Evolutionary conservation across 2,888 invertebrate species (phyloP).

Genomic region (Girardia tigrina): DNA sequence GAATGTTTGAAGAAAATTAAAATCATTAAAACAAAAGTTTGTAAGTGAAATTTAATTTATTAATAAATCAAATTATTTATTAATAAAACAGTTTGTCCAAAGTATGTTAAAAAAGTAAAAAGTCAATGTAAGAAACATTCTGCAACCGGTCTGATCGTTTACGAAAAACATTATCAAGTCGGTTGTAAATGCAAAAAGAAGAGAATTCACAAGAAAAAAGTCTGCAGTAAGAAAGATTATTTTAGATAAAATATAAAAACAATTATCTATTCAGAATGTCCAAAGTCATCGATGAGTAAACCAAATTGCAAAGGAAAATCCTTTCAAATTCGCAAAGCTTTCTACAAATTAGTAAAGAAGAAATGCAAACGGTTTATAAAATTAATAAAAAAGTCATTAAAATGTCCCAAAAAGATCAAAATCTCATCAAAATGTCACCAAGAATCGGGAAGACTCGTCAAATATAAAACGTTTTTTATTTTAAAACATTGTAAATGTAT

Average conservation of each 20-base stretch:
- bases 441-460: neutral
- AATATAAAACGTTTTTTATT: slow-evolving; percentile 27
- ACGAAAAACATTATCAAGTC: slow-evolving; percentile 24
- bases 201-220: neutral
- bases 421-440: slow-evolving; percentile 24
- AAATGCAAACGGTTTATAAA: neutral
- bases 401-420: neutral
- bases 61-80: neutral
- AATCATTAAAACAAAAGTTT: neutral
- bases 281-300: neutral
- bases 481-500: slow-evolving; percentile 29
- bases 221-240: slow-evolving; percentile 25
- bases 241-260: neutral
- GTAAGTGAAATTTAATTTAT: neutral
- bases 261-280: slow-evolving; percentile 26
- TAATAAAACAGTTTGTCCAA: neutral
- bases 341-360: neutral
- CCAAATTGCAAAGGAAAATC: slow-evolving; percentile 26
- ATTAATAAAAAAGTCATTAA: neutral
- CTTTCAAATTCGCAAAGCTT: neutral
- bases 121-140: neutral
- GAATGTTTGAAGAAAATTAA: neutral
- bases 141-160: neutral
- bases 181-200: slow-evolving; percentile 21
- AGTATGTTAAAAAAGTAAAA: neutral